Conservation (phyloP, 92 coral and sea anemone genomes). For the Siderastrea radians region DNA sequence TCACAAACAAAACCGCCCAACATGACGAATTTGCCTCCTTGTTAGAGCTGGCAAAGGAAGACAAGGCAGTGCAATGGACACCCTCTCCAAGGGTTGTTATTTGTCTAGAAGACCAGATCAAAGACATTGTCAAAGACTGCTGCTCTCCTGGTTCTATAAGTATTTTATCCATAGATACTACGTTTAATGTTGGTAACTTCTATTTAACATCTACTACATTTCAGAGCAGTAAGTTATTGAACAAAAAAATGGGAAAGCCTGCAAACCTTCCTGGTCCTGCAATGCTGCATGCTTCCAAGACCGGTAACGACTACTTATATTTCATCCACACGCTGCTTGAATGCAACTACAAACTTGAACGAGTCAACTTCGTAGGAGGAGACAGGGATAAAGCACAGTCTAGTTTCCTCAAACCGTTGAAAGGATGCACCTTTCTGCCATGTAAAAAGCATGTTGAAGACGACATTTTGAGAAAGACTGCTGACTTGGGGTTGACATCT, state of each 20-base stretch:
- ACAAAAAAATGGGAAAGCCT: conserved; percentile 24
- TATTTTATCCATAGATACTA: conserved; percentile 52
- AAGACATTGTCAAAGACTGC: conserved; percentile 49
- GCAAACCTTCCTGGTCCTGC: conserved; percentile 34
- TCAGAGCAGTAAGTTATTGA: conserved; percentile 11
- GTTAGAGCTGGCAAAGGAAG: conserved; percentile 22
- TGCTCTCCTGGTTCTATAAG: conserved; percentile 47
- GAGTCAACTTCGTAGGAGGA: conserved; percentile 51
- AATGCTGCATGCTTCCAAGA: conserved; percentile 21
- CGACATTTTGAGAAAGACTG: conserved; percentile 53
- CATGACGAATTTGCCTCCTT: conserved; percentile 30
- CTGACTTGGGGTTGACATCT: conserved; percentile 41
- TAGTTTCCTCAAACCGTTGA: conserved; percentile 51
- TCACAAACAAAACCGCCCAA: conserved; percentile 11
- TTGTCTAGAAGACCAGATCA: conserved; percentile 35
- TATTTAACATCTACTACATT: conserved; percentile 21
- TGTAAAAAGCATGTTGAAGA: conserved; percentile 73
- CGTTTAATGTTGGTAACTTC: conserved; percentile 27
- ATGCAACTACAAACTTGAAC: conserved; percentile 34
- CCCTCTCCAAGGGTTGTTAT: conserved; percentile 60
- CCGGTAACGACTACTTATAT: conserved; percentile 32
- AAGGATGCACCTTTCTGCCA: conserved; percentile 58
- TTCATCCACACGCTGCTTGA: conserved; percentile 70
- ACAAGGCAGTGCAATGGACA: conserved; percentile 57
- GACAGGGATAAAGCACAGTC: conserved; percentile 68